Evolutionary conservation across 2,113 vertebrate genomes (phyloP).

Genomic region (Procavia capensis): DNA sequence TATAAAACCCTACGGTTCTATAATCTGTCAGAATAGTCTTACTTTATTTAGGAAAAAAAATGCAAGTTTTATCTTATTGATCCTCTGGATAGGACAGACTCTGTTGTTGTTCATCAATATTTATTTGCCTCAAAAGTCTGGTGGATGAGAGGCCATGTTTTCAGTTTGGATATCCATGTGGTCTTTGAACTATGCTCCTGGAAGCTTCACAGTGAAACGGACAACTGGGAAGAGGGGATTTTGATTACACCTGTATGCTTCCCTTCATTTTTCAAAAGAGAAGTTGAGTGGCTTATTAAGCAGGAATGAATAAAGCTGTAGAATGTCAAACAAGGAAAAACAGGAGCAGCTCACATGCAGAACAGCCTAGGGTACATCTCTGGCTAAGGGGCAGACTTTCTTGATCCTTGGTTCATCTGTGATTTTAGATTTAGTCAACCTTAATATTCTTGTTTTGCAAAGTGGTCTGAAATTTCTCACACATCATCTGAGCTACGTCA

Average conservation of each 20-base stretch:
- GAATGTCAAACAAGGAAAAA: neutral
- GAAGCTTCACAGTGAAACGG: neutral
- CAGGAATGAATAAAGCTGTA: neutral
- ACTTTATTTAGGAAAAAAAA: conserved; percentile 7
- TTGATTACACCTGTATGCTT: neutral
- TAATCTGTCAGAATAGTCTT: conserved; percentile 16
- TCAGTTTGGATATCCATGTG: neutral
- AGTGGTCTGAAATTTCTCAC: neutral
- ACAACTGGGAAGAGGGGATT: conserved; percentile 27
- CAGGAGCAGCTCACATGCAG: neutral
- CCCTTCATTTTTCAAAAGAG: conserved; percentile 24
- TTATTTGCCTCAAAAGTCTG: conserved; percentile 37
- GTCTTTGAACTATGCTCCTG: neutral
- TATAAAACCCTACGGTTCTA: neutral
- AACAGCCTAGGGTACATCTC: neutral
- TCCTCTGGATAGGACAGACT: neutral
- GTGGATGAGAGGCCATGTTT: neutral
- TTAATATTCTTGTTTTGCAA: neutral
- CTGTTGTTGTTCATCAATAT: neutral
- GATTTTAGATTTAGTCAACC: neutral
- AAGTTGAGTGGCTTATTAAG: neutral
- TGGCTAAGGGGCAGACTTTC: neutral
- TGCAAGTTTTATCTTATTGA: neutral
- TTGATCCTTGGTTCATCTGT: neutral
- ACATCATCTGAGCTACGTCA: neutral